Conservation (phyloP, 2,888 invertebrate genomes). For the Celastrina argiolus region DNA sequence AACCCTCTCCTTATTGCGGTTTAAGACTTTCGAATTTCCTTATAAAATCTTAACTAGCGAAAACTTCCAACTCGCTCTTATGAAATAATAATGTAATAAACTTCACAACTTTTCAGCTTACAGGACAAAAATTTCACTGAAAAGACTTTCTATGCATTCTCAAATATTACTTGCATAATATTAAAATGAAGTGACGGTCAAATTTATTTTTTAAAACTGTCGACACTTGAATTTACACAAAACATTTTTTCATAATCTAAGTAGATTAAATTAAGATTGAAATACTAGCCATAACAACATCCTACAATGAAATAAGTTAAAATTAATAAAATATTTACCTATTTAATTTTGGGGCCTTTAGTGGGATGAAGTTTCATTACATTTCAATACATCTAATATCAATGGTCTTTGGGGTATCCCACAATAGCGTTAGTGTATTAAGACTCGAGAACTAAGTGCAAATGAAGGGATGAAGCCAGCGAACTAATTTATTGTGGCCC, state of each 20-base stretch:
- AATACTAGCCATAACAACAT: too few relatives aligned
- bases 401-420: neutral
- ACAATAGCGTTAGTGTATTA: slow-evolving; percentile 44
- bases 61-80: slow-evolving; percentile 1
- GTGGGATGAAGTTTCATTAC: neutral
- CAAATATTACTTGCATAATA: slow-evolving; percentile 17
- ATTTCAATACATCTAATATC: neutral
- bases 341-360: neutral
- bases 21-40: slow-evolving; percentile 16
- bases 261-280: too few relatives aligned
- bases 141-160: slow-evolving; percentile 11
- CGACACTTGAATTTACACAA: neutral
- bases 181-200: neutral
- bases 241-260: neutral
- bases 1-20: slow-evolving; percentile 40
- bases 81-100: slow-evolving; percentile 20
- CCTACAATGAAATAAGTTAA: too few relatives aligned
- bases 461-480: slow-evolving; percentile 52
- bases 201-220: slow-evolving; percentile 1
- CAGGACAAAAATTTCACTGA: slow-evolving; percentile 10
- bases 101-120: slow-evolving; percentile 14
- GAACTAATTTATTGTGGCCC: slow-evolving; percentile 55
- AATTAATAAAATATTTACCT: neutral
- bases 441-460: slow-evolving; percentile 42
- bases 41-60: slow-evolving; percentile 16